Evolutionary conservation across 2,888 invertebrate species (phyloP).

Genomic region (Melanotus villosus): DNA sequence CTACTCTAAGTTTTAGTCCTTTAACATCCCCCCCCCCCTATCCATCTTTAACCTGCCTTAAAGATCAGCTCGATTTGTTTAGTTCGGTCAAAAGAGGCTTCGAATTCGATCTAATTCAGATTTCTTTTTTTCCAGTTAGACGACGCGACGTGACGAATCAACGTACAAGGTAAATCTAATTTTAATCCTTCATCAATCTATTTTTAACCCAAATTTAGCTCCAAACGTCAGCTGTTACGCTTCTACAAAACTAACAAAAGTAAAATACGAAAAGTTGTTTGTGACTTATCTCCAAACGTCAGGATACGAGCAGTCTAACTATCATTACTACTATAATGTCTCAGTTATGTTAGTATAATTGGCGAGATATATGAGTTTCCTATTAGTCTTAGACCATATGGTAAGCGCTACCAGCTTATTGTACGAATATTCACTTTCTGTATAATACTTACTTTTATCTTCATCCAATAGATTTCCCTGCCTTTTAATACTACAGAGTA

Average conservation of each 20-base stretch:
- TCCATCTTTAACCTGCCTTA: no score
- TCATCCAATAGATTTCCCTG: no score
- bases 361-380: constrained; percentile 44
- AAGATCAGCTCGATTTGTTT: no score
- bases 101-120: no score
- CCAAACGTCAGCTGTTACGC: neutral
- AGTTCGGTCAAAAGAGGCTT: no score
- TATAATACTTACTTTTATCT: neutral
- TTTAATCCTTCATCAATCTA: neutral
- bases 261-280: neutral
- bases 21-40: no score
- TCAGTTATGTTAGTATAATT: constrained; percentile 40
- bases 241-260: neutral
- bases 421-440: neutral
- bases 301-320: constrained; percentile 4
- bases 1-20: no score
- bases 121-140: no score
- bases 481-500: no score
- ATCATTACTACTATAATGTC: constrained; percentile 30
- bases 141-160: no score
- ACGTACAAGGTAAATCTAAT: no score
- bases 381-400: constrained; percentile 46
- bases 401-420: constrained; percentile 39
- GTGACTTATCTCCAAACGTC: constrained; percentile 3
- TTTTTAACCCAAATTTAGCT: neutral